Percentiles rank a stretch among this genome's conserved stretches.
These are phyloP conservation scores for Natrix natrix DNA, from an alignment of 2,797 vertebrate species.

Conservation along the genomic window DNA sequence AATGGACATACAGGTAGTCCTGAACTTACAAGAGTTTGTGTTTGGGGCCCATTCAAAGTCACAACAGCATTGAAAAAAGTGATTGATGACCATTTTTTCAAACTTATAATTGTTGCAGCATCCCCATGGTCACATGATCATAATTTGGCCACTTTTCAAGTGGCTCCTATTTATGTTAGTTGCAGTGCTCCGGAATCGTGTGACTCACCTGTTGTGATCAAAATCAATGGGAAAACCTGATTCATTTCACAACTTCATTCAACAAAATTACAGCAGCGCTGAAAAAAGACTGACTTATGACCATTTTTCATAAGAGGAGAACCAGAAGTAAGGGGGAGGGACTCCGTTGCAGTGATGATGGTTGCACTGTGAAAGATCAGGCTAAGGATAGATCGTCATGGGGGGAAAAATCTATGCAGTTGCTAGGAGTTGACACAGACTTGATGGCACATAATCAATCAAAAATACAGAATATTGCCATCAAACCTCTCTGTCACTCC, in stretches of 20 bases:
- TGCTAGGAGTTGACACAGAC: neutral
- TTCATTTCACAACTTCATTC: neutral
- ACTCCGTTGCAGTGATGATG: neutral
- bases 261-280: neutral
- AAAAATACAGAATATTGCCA: neutral
- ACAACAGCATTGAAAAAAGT: neutral
- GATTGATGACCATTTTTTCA: neutral
- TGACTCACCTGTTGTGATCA: neutral
- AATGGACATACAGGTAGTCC: neutral
- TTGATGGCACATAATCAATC: neutral
- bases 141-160: neutral
- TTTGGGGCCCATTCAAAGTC: neutral
- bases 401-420: neutral
- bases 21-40: neutral
- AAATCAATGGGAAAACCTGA: neutral
- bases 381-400: neutral
- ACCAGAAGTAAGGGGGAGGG: neutral
- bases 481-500: neutral
- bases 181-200: neutral
- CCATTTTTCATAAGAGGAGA: neutral
- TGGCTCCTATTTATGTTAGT: neutral
- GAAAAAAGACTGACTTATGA: neutral
- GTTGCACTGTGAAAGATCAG: neutral
- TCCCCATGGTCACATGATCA: neutral
- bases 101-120: neutral